A percentile compares a stretch with the other conserved stretches of the same genome.
Evolutionary conservation across 2,113 vertebrate species (phyloP).

Genomic region (Bagarius yarrelli): DNA sequence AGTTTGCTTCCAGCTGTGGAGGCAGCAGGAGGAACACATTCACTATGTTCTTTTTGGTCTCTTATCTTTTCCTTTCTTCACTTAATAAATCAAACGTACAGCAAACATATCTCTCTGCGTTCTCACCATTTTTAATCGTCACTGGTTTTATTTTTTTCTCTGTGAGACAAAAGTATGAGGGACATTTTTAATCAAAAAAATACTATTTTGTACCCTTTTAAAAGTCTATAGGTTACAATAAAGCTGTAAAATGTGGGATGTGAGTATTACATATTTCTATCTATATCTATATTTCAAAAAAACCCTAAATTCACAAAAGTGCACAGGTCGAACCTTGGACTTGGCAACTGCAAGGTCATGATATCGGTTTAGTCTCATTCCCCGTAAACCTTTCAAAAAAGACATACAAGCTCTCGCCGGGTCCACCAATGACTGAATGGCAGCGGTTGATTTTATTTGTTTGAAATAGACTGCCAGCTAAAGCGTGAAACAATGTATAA

Average conservation of each 20-base stretch:
- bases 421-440: neutral
- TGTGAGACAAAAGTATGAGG: neutral
- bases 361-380: neutral
- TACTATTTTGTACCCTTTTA: neutral
- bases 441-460: neutral
- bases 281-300: too few species aligned
- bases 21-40: neutral
- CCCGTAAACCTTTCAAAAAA: neutral
- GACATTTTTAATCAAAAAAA: neutral
- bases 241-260: neutral
- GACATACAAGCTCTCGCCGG: too few species aligned
- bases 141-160: neutral
- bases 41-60: neutral
- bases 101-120: neutral
- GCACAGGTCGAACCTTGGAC: neutral
- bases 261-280: neutral
- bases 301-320: neutral
- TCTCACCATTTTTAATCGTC: neutral
- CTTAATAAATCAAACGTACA: neutral
- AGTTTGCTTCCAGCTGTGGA: neutral
- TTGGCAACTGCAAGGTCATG: neutral
- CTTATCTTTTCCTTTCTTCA: neutral
- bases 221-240: neutral
- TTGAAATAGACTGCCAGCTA: neutral
- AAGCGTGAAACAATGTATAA: neutral